Evolutionary conservation across 2,888 invertebrate species (phyloP), one percentile per base, ranked within the genome.

Genomic region (Andrena haemorrhoa): DNA sequence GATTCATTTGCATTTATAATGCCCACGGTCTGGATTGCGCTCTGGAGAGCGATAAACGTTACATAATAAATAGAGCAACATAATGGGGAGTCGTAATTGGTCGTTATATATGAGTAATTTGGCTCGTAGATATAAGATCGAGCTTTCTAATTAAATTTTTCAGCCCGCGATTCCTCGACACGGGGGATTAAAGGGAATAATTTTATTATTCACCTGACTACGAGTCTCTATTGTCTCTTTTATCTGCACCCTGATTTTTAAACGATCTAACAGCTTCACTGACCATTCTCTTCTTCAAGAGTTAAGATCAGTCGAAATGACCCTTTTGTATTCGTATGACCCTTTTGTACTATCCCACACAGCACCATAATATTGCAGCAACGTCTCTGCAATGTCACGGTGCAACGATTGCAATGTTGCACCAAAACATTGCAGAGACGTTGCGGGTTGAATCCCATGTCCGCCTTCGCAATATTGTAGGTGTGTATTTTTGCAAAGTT

Each of bases 1-100:
- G 71, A 76, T 78, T 78, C 85, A 78, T 86, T 86, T 85, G 78
- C 86, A 85, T 86, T 86, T 78, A 80, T 86, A 85, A 86, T 83
- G 76, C 16, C 47, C 53, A 41, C 0, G 61, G 66, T 58, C 33
- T 33, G 58, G 29, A 83, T 80, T 65, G 73, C 29, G 41, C 86
- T 60, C 85, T 31, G 29, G 85, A 61, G 86, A 76, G 71, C 71
- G 71, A 85, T 86, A 86, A 86, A 86, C 85, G 85, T 80, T 85
- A 83, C 65, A 75, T 82, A 85, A 83, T 82, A 85, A 85, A 83
- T 80, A 78, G 75, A 63, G 33, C n/a, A 71, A 65, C 65, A 74
- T 76, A 86, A 85, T 76, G 71, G 78, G 56, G 51, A 76, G 66
- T 56, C 70, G 75, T 78, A 83, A 86, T 85, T 75, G 81, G 70